phyloP scores from a whole-genome alignment of 2,113 vertebrate species.

The Gobius niger region DNA sequence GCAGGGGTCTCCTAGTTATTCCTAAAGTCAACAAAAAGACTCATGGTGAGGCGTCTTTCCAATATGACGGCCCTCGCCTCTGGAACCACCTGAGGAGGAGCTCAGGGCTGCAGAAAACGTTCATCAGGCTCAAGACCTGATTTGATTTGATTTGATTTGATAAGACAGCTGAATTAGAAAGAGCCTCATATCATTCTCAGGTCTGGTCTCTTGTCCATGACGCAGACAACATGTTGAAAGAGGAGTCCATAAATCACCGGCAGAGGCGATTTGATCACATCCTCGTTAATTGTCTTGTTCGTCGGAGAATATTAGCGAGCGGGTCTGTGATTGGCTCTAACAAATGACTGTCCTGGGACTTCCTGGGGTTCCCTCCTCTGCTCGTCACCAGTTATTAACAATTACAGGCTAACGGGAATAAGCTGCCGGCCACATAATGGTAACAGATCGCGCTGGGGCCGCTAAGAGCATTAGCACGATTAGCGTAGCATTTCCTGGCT shows the following conservation, averaged over 20 bases:
- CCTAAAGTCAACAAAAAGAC: too few relatives aligned
- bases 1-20: too few relatives aligned
- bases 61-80: too few relatives aligned
- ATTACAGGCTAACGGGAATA: conserved; percentile 42
- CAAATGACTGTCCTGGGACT: conserved; percentile 42
- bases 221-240: too few relatives aligned
- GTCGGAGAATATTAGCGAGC: conserved; percentile 72
- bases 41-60: too few relatives aligned
- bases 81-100: too few relatives aligned
- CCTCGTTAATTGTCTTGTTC: conserved; percentile 63
- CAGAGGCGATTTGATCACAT: conserved; percentile 52
- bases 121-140: too few relatives aligned
- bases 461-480: conserved; percentile 16
- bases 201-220: too few relatives aligned
- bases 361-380: conserved; percentile 65
- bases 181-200: too few relatives aligned
- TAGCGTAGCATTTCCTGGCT: conserved; percentile 11
- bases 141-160: too few relatives aligned
- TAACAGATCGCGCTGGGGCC: conserved; percentile 25
- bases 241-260: conserved; percentile 53
- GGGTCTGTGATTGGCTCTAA: conserved; percentile 62
- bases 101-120: too few relatives aligned
- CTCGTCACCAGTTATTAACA: conserved; percentile 62
- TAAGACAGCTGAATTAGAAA: too few relatives aligned
- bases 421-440: conserved; percentile 25